Base-by-base conservation (phyloP, 1,140 invertebrate genomes). In the Arctopsyche grandis region DNA sequence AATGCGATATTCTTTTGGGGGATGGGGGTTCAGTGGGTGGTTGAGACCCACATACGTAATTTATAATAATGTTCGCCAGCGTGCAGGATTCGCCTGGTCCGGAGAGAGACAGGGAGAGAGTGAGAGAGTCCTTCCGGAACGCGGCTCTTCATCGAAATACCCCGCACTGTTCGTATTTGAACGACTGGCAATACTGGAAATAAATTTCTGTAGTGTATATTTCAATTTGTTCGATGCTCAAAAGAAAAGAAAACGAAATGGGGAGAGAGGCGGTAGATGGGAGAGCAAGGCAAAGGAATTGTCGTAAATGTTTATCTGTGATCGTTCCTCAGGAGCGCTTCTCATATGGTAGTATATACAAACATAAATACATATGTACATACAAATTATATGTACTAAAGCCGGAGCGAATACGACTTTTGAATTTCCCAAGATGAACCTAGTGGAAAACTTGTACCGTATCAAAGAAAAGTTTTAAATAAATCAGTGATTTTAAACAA, bases 41-140 rank as follows among this genome's bases (percentile, higher is more conserved):
- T 14, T 52, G 48, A 52, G 48, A 52, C 48, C 10, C 48, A 16
- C 10, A 52, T 52, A 52, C 48, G 63, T 66, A 66, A 66, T 66
- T 66, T 66, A 66, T 66, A 66, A 66, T 66, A 66, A 66, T 66
- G 63, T 66, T 24, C 63, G 12, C 19, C 21, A 24, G 63, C 14
- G 63, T 66, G 24, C 21, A 5, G 63, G 63, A 66, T 66, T 66
- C 22, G 29, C 29, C 12, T 10, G 48, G 44, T 12, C 12, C 5
- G 44, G 12, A 46, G 44, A 5, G 12, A 46, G 5, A 46, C 44
- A 46, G 4, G 12, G 48, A 52, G 12, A 16, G 63, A 66, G 63
- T 22, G 29, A 38, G 29, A 38, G 29, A 5, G 63, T 60, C 16
- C 21, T 60, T 60, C 21, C 58, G 58, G 9, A 19, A 3, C 58